A percentile compares a stretch with the other conserved stretches of the same genome.
phyloP scores from a whole-genome alignment of 2,888 invertebrate genomes.

The Thecocarcelia acutangulata region DNA sequence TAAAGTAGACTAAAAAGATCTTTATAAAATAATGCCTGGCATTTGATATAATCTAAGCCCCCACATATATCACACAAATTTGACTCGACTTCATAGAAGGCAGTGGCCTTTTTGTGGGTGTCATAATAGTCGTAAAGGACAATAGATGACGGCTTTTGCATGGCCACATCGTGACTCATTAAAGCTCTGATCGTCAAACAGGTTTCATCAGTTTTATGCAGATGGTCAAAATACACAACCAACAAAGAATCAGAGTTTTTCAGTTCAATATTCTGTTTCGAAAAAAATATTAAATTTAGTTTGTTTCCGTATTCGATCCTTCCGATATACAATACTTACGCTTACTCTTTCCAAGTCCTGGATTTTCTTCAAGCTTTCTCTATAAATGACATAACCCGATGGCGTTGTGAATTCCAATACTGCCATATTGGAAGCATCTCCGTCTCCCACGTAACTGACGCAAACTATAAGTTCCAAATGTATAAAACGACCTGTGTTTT shows the following conservation, averaged over 20 bases:
- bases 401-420: conserved; percentile 94
- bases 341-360: conserved; percentile 81
- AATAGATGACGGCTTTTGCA: conserved; percentile 92
- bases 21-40: too few species aligned
- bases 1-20: too few species aligned
- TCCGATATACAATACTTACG: conserved; percentile 74
- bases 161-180: conserved; percentile 90
- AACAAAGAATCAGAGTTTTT: conserved; percentile 85
- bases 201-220: conserved; percentile 83
- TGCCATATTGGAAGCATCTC: conserved; percentile 91
- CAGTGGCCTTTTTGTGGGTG: conserved; percentile 82
- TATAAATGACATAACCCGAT: conserved; percentile 93
- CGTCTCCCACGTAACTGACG: conserved; percentile 84
- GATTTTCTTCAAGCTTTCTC: conserved; percentile 87
- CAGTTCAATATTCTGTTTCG: conserved; percentile 84
- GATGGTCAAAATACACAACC: conserved; percentile 88
- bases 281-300: not conserved
- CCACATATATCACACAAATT: conserved; percentile 91
- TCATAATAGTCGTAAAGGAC: conserved; percentile 95
- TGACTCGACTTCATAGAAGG: conserved; percentile 75
- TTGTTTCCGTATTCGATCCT: not conserved
- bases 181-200: conserved; percentile 93
- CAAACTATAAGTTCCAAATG: conserved; percentile 92
- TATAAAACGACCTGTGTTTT: conserved; percentile 83
- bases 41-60: too few species aligned